Evolutionary conservation across 2,113 vertebrate genomes (phyloP).

Genomic region (Poicephalus meyeri): DNA sequence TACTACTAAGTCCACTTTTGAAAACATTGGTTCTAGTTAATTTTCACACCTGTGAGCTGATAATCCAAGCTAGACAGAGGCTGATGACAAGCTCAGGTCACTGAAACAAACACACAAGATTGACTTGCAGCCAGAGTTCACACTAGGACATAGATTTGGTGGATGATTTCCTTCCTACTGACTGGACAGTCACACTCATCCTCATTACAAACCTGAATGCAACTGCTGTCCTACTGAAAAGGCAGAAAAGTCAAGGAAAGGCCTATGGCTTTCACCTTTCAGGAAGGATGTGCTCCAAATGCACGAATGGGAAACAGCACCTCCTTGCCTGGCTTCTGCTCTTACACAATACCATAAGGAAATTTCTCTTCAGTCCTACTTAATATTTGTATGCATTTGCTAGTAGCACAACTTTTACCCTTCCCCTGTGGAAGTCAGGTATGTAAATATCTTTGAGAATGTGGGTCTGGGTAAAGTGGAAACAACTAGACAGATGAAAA

Average conservation of each 20-base stretch:
- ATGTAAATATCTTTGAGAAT: background rate
- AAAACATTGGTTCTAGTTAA: background rate
- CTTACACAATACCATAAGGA: background rate
- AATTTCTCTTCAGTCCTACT: background rate
- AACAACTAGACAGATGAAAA: background rate
- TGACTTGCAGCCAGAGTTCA: background rate
- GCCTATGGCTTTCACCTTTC: background rate
- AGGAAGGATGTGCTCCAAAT: background rate
- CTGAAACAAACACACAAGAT: background rate
- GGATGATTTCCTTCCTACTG: background rate
- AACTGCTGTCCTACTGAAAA: background rate
- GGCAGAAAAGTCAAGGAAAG: background rate
- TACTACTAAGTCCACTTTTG: background rate
- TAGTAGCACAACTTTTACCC: background rate
- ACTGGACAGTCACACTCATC: background rate
- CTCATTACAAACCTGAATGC: background rate
- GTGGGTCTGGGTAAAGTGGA: background rate
- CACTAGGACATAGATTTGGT: background rate
- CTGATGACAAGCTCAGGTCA: background rate
- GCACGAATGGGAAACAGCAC: fast-evolving
- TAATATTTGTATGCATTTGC: background rate
- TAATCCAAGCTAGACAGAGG: background rate
- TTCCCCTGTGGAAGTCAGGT: background rate
- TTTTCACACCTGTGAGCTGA: background rate
- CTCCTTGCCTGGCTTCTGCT: background rate